Conservation (phyloP, 2,797 vertebrate genomes). For the Chelon labrosus region DNA sequence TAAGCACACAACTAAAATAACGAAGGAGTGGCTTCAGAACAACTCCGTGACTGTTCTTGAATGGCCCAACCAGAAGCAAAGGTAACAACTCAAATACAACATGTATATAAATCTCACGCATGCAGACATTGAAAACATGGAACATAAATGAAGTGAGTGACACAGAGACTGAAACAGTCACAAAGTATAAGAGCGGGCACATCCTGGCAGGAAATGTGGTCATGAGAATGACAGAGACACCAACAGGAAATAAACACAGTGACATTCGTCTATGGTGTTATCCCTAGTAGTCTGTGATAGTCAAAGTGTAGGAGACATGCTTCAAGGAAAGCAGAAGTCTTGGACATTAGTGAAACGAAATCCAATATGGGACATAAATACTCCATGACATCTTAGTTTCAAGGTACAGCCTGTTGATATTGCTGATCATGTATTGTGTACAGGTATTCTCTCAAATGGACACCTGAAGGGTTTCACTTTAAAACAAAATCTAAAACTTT, state of each 20-base stretch:
- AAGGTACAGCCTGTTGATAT: not conserved
- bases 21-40: too few species aligned
- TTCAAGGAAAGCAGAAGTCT: not conserved
- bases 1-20: too few species aligned
- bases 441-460: too few species aligned
- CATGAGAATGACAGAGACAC: slow-evolving; percentile 35
- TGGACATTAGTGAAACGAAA: not conserved
- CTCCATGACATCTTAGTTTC: not conserved
- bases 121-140: slow-evolving; percentile 8
- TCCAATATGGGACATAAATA: slow-evolving; percentile 1
- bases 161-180: slow-evolving; percentile 28
- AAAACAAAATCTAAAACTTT: not conserved
- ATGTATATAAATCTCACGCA: slow-evolving; percentile 8
- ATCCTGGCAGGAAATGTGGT: slow-evolving; percentile 71
- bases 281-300: not conserved
- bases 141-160: slow-evolving; percentile 15
- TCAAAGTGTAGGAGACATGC: not conserved
- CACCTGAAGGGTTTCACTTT: not conserved
- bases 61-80: not conserved
- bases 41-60: too few species aligned
- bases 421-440: not conserved
- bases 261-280: slow-evolving; percentile 12
- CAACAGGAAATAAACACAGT: slow-evolving; percentile 56
- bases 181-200: slow-evolving; percentile 15
- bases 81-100: slow-evolving; percentile 7